Evolutionary conservation across 1,140 invertebrate species (phyloP), one percentile per base, ranked within the genome.

Genomic region (Polypedilum pembai): DNA sequence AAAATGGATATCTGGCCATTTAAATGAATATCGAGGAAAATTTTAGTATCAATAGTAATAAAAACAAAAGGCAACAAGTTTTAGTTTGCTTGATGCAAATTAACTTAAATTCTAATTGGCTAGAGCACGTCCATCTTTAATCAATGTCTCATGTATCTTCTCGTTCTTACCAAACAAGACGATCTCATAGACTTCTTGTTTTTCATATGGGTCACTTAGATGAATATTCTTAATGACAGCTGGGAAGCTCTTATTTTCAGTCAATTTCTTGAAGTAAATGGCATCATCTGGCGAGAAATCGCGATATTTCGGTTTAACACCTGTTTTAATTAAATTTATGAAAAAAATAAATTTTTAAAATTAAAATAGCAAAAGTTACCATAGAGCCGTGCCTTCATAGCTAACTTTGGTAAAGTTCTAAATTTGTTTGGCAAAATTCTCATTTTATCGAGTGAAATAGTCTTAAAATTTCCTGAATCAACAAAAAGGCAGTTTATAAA

Each of bases 231-330:
- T 69, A 18, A 69, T 69, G 20, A 69, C 65, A 18, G 65, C 65
- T 69, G 65, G 65, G 65, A 69, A 69, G 20, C 20, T 69, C 18
- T 69, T 69, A 10, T 69, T 69, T 69, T 69, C 65, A 10, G 80
- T 81, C 41, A 82, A 74, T 45, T 80, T 74, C 1, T 78, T 78
- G 75, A 82, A 82, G 12, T 79, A 78, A 41, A 77, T 12, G 69
- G 80, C 80, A 76, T 82, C 80, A 41, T 82, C 79, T 74, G 78
- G 72, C 12, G 78, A 79, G 79, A 80, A 82, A 8, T 79, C 78
- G 69, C 41, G 63, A 78, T 73, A 40, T 77, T 40, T 73, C 45
- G 76, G 75, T 33, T 56, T 75, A 66, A 82, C 79, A 56, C 80
- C 81, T 82, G 21, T n/a, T 33, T 33, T 5, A 33, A 33, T 3